These are phyloP conservation scores for Paratrypauchen microcephalus DNA, from an alignment of 2,797 vertebrate genomes.

Conservation along the genomic window DNA sequence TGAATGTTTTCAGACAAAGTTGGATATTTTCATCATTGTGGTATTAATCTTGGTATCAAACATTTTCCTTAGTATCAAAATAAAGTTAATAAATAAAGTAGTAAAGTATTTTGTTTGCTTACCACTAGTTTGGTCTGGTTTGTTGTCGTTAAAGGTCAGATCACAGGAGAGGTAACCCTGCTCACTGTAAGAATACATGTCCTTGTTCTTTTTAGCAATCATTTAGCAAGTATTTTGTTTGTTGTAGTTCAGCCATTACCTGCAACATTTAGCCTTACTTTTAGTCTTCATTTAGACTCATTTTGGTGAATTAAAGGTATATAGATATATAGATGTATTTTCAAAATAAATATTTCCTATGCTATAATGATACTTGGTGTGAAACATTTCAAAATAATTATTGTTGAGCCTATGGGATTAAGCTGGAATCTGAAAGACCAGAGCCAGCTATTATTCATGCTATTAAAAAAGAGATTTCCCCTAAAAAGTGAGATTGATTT, in stretches of 20 bases:
- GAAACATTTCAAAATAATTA: neutral
- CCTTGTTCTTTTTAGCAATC: too few relatives aligned
- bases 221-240: neutral
- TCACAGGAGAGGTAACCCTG: neutral
- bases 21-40: too few relatives aligned
- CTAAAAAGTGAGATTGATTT: slow-evolving; percentile 47
- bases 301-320: neutral
- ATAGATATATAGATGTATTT: neutral
- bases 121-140: neutral
- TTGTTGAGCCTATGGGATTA: slow-evolving; percentile 48
- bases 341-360: neutral
- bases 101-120: too few relatives aligned
- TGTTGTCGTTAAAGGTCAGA: neutral
- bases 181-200: neutral
- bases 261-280: neutral
- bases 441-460: slow-evolving; percentile 61
- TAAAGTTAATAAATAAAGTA: too few relatives aligned
- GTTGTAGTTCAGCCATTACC: neutral
- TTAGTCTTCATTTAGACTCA: neutral
- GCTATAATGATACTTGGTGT: neutral
- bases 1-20: too few relatives aligned
- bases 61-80: too few relatives aligned
- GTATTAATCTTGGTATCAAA: too few relatives aligned
- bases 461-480: slow-evolving; percentile 53
- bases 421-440: slow-evolving; percentile 54